phyloP scores from a whole-genome alignment of 2,888 invertebrate genomes.

The Plebejus argus region DNA sequence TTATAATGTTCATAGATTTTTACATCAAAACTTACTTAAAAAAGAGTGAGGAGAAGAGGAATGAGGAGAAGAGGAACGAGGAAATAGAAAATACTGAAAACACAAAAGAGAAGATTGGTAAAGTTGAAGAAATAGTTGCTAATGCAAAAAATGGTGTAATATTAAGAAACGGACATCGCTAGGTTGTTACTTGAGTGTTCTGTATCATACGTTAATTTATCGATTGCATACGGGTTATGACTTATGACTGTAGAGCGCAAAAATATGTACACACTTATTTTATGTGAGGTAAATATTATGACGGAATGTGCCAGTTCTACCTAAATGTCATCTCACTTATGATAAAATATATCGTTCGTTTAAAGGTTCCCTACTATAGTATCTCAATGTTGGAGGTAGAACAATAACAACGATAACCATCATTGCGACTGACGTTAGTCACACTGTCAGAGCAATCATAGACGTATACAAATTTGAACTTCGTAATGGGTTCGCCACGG shows the following conservation, averaged over 20 bases:
- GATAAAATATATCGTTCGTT: too few species aligned
- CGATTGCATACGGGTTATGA: not conserved
- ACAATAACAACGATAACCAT: too few species aligned
- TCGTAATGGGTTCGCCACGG: too few species aligned
- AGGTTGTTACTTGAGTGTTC: not conserved
- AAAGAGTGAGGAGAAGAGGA: conserved; percentile 43
- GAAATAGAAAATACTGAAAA: conserved; percentile 34
- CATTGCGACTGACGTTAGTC: too few species aligned
- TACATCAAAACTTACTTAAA: conserved; percentile 83
- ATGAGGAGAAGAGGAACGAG: not conserved
- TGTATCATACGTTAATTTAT: not conserved
- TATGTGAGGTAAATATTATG: not conserved
- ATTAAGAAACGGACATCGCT: conserved; percentile 8
- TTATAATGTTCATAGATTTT: conserved; percentile 84
- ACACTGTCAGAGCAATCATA: too few species aligned
- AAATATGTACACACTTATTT: not conserved
- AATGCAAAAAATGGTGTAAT: not conserved
- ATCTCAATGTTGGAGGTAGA: too few species aligned
- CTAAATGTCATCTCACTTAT: too few species aligned
- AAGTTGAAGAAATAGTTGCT: not conserved
- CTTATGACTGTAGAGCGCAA: not conserved
- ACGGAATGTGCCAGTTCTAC: not conserved
- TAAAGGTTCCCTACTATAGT: too few species aligned
- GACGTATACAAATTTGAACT: too few species aligned
- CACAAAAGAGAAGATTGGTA: not conserved